Base-by-base conservation (phyloP, 1,140 invertebrate genomes). In the Drosophila eugracilis region DNA sequence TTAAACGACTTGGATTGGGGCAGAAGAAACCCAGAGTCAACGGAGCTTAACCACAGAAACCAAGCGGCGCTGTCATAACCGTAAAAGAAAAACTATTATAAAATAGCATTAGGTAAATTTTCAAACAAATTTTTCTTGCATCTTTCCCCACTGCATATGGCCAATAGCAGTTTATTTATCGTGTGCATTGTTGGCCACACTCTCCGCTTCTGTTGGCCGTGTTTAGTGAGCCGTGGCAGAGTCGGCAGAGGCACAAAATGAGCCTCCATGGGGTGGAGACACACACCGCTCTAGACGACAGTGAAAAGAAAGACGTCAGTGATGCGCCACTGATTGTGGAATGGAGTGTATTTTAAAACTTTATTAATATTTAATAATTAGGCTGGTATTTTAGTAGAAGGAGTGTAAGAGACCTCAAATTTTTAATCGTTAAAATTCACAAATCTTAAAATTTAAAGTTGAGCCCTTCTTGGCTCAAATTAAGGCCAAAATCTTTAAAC, bases 91-190 rank as follows among this genome's bases (percentile, higher is more conserved):
- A 81, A 60, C 81, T 75, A 74, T 80, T 88, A 88, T 88, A 88
- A 86, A 78, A 88, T 62, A 66, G 78, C 69, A 88, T 86, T 78
- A 81, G 47, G 63, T 67, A 66, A 81, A 88, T 70, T 85, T 85
- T 66, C 72, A 60, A 77, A 73, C 42, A 47, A 62, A 62, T 62
- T 73, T 73, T 65, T 53, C 48, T 48, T 73, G 54, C 66, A 53
- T 53, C n/a, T 44, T 55, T 44, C 44, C 26, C 37, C 45, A 44
- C 36, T 70, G 50, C 65, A 48, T 44, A 50, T 50, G 42, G 62
- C 30, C 22, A 42, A 63, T 21, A 36, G 7, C 15, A 34, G 37
- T 74, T 42, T 69, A 54, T 79, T 65, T 71, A 63, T 78, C 22
- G 57, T 73, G 42, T 74, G 42, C 66, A 72, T 75, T 49, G 62